Base-by-base conservation (phyloP, 2,888 invertebrate genomes). In the Neoaliturus tenellus region DNA sequence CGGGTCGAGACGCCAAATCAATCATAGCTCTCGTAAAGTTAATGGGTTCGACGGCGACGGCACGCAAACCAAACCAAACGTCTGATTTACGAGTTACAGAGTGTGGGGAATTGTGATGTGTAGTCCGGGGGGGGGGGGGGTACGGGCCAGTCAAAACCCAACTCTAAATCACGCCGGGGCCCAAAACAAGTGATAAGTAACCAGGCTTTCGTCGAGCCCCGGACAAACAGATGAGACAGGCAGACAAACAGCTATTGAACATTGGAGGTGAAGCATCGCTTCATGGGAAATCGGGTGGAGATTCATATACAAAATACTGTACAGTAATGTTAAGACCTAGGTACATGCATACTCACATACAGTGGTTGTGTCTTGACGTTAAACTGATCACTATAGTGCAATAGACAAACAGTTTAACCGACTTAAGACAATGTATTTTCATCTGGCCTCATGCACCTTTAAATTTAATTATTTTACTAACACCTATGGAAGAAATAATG, bases 11-110 rank as follows among this genome's bases (percentile, higher is more conserved):
- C 48, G 75, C 39, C 44, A 75, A 75, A 75, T 75, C 75, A 75
- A 75, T 75, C 75, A 75, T 39, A 5, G 48, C n/a, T 28, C 44
- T 44, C 75, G 75, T 75, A 75, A 75, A 75, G 75, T 75, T 75
- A 75, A 75, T 75, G 44, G 75, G 41, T 71, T 39, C 71, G 75
- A 41, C 48, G 48, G 75, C n/a, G 41, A 8, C n/a, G 73, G 25
- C 39, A 75, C 75, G 75, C 39, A 25, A 69, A 8, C n/a, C 62
- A 62, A 55, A 62, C 28, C 62, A 23, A 62, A 69, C 69, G 20
- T 6, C 67, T 69, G 69, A 69, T 69, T 69, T 69, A 69, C 69
- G 35, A 39, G 69, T 20, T 8, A 4, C n/a, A 25, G 5, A 20
- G 39, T 35, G 17, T n/a, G 35, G 33, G 67, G 67, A 44, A 44